These are phyloP conservation scores for Bradypodion pumilum DNA, from an alignment of 2,797 vertebrate species.

Conservation along the genomic window DNA sequence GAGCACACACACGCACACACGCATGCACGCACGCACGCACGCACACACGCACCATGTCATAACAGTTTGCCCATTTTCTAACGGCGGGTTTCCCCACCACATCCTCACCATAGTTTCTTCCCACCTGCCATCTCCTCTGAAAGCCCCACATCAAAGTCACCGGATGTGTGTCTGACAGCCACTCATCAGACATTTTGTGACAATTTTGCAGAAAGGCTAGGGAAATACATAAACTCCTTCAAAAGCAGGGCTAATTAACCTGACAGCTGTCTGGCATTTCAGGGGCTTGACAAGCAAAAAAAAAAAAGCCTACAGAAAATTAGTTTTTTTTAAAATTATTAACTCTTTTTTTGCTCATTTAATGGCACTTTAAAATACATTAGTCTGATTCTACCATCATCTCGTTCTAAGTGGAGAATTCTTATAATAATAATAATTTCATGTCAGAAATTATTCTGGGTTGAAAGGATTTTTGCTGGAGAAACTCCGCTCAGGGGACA, in stretches of 20 bases:
- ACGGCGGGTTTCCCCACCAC: neutral
- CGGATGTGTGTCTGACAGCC: neutral
- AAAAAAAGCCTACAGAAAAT: neutral
- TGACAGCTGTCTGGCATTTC: constrained; percentile 8
- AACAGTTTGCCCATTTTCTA: too few species aligned
- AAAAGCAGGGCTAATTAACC: constrained; percentile 20
- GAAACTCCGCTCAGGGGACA: too few species aligned
- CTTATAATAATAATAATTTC: too few species aligned
- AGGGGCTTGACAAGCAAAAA: neutral
- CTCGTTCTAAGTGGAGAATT: neutral
- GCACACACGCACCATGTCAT: too few species aligned
- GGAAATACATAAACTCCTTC: neutral
- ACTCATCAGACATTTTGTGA: neutral
- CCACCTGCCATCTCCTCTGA: neutral
- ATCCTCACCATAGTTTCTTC: neutral
- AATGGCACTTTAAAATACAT: neutral
- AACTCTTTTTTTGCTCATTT: neutral
- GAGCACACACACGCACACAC: too few species aligned
- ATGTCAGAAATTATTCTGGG: too few species aligned
- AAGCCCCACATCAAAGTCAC: neutral
- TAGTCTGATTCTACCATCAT: neutral
- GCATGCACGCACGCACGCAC: too few species aligned
- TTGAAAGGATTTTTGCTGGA: neutral
- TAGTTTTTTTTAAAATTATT: neutral
- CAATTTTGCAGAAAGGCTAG: neutral